Percentiles rank a stretch among this genome's conserved stretches.
Evolutionary conservation across 2,113 vertebrate species (phyloP).

Genomic region (Catharus minimus): DNA sequence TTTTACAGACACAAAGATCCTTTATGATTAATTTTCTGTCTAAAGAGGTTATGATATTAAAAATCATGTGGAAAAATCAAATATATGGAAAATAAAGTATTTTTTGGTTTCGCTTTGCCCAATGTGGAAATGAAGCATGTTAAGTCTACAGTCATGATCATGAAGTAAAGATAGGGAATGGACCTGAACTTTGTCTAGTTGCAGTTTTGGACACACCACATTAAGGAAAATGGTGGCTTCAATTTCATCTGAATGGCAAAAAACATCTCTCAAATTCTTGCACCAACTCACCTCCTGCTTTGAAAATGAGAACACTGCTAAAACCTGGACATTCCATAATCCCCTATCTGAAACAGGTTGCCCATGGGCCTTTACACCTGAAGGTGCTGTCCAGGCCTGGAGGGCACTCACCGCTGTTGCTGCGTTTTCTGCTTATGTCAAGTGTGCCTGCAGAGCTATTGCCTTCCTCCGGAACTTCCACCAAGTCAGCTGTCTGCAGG

Average conservation of each 20-base stretch:
- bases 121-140: neutral
- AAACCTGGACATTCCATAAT: neutral
- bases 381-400: neutral
- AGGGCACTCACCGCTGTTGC: constrained; percentile 86
- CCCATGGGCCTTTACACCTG: too few relatives aligned
- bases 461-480: constrained; percentile 89
- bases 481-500: constrained; percentile 87
- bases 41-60: neutral
- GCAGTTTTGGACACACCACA: neutral
- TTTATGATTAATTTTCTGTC: neutral
- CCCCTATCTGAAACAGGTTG: neutral
- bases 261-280: neutral
- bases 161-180: neutral
- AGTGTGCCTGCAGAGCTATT: constrained; percentile 76
- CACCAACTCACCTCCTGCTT: neutral
- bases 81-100: neutral
- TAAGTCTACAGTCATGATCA: neutral
- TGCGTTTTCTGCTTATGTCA: constrained; percentile 83
- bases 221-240: neutral
- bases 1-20: neutral
- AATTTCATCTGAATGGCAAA: neutral
- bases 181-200: neutral
- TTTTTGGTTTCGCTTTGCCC: neutral
- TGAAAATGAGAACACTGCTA: neutral
- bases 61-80: neutral